Base-by-base conservation (phyloP, 2,888 invertebrate genomes). In the Dryocosmus kuriphilus region DNA sequence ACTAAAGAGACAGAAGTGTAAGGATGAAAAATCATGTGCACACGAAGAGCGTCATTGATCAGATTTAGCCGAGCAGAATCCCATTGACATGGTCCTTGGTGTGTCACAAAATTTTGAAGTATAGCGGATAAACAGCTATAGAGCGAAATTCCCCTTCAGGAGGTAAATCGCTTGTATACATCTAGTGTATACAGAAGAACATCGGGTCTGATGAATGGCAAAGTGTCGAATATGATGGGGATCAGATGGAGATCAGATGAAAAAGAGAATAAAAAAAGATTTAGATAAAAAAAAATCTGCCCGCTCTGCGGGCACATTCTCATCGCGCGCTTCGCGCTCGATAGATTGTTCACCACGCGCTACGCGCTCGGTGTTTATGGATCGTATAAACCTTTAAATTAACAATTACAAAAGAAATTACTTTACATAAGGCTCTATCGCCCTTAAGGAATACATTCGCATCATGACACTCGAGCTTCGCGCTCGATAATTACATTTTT, bases 1-100 rank as follows among this genome's bases (percentile, higher is more conserved):
- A 51, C 46, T 24, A 27, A 27, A n/a, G 41, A 27, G 41, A 51
- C 30, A 71, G 38, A 24, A 65, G n/a, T 24, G 30, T 38, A 65
- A 71, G 46, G 46, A 67, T 67, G 67, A 67, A 67, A 67, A 67
- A 67, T 46, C 67, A 41, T 32, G 35, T 63, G 32, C 35, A 35
- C 32, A 63, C 35, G 46, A 46, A 27, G 0, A 67, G 19, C 27
- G 27, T 67, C 67, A 67, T 67, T 27, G 46, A 67, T 67, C 46
- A 67, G 67, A 67, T 67, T 67, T 41, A 67, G 46, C n/a, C 46
- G 67, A 67, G 24, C 19, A 27, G 51, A 67, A 67, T 67, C 30
- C 62, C 67, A 51, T 27, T 27, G 46, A 67, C 41, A 41, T 22
- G 46, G 24, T 22, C 63, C 35, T 65, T n/a, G 32, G 22, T 22